Evolutionary conservation across 2,797 vertebrate species (phyloP), one percentile per base, ranked within the genome.

Genomic region (Apogon hyalosoma): DNA sequence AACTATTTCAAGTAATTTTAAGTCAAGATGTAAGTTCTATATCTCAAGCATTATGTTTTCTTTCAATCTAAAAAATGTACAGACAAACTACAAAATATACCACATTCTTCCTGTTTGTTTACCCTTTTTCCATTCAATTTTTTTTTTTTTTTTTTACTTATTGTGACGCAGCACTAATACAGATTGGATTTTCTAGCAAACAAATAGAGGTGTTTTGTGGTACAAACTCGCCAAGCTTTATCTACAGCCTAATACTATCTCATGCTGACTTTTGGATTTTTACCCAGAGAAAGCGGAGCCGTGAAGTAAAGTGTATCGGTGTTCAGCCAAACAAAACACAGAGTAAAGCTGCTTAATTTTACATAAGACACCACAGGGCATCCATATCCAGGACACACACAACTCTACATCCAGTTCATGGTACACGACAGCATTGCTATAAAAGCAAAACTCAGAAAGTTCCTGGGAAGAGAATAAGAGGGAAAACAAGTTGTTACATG

Each of bases 311-410:
- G 56, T 75, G 60, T 61, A 73, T 65, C 46, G 11, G 65, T 73
- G 65, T 75, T 82, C 73, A 77, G 59, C 74, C 82, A 76, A 80
- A 86, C 69, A 84, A 77, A 86, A 82, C 72, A 68, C 60, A 69
- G 62, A 80, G 63, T 65, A 71, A 82, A 83, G 81, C 82, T 87
- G 75, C 80, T 85, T 79, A 77, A 83, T 82, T 82, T 87, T 74
- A 78, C 67, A 81, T 64, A 73, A 84, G 77, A 72, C 62, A 69
- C 71, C 42, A 39, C 53, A 58, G 73, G 71, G 67, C 75, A 72
- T 81, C 62, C 50, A 54, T 69, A 64, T 73, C 49, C 71, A 61
- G 65, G 51, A 75, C 67, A 69, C 50, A 62, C 61, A 59, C 55
- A 63, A 50, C 15, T 71, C 52, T 63, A 14, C 19, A 40, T 56